Evolutionary conservation across 2,797 vertebrate genomes (phyloP), one percentile per base, ranked within the genome.

Genomic region (Notoglanidium macrostoma): DNA sequence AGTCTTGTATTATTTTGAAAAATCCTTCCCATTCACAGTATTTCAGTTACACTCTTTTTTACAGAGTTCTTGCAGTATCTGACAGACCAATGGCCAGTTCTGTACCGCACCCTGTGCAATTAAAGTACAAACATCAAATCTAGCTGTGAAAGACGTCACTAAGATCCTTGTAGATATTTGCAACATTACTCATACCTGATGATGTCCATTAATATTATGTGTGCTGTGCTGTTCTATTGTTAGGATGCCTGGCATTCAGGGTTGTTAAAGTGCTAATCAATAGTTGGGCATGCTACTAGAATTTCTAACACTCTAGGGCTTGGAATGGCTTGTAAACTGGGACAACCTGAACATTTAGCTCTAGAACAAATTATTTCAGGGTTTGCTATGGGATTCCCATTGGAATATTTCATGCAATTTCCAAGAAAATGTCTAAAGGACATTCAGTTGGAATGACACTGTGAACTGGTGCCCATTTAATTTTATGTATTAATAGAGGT

Each of bases 191-290:
- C 61, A 87, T 81, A 63, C 80, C 12, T 79, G 57, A 74, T 72
- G 51, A 70, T 78, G 76, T 46, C 44, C 17, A 61, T 63, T 78
- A 72, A 17, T 76, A 76, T 81, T 81, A 32, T 90, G 57, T 82
- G 57, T 84, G 89, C 84, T 86, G 72, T 89, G 54, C 57, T 85
- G 26, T 85, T 85, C 57, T 83, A 67, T 87, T 80, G 77, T 74
- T 78, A 67, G 49, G 57, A 78, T 51, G 46, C 54, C 32, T 68
- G 40, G 29, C 12, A 29, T 87, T 46, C 5, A 23, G 65, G 82
- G 89, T 85, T 70, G 46, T 65, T 86, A 23, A 70, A 73, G 46
- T 59, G 1, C 86, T 85, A 51, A 79, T 88, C 72, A 83, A 83
- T 73, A 65, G 35, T 74, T 63, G 35, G 55, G 35, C 35, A 15